phyloP scores from a whole-genome alignment of 2,888 invertebrate species.

The Anoncus sp. region DNA sequence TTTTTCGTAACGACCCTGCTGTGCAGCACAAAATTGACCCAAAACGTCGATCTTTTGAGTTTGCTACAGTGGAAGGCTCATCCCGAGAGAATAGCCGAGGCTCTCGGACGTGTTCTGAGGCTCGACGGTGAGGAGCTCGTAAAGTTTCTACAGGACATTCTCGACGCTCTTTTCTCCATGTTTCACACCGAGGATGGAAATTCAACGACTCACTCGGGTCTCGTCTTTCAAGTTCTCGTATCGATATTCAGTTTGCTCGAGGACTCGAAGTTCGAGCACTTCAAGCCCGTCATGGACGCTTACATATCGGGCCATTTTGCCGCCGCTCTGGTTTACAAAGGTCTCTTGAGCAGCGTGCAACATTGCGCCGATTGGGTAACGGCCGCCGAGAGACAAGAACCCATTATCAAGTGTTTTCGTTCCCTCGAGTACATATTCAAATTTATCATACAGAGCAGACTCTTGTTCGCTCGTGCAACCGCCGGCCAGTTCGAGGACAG shows the following conservation, averaged over 20 bases:
- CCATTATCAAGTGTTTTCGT: conserved; percentile 95
- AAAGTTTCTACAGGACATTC: conserved; percentile 96
- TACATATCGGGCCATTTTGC: conserved; percentile 98
- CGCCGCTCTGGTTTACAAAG: conserved; percentile 96
- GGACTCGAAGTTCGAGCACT: conserved; percentile 96
- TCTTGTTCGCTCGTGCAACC: conserved; percentile 93
- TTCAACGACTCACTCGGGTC: conserved; percentile 93
- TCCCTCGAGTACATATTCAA: conserved; percentile 97
- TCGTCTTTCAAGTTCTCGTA: conserved; percentile 96
- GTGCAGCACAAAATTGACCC: conserved; percentile 98
- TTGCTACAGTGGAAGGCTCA: conserved; percentile 96
- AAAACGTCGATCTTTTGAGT: conserved; percentile 95
- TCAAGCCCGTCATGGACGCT: conserved; percentile 96
- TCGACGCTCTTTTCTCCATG: conserved; percentile 96
- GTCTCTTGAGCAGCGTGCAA: conserved; percentile 94
- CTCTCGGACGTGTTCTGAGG: conserved; percentile 91
- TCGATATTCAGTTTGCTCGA: conserved; percentile 96
- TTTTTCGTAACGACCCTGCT: conserved; percentile 92
- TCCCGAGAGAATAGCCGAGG: conserved; percentile 94
- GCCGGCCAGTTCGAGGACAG: conserved; percentile 95
- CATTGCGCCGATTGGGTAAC: conserved; percentile 95
- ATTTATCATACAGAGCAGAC: conserved; percentile 94
- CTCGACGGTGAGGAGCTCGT: conserved; percentile 96
- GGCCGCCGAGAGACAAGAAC: conserved; percentile 94
- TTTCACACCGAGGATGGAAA: conserved; percentile 97